Conservation (phyloP, 2,113 vertebrate species). For the Arizona elegans region DNA sequence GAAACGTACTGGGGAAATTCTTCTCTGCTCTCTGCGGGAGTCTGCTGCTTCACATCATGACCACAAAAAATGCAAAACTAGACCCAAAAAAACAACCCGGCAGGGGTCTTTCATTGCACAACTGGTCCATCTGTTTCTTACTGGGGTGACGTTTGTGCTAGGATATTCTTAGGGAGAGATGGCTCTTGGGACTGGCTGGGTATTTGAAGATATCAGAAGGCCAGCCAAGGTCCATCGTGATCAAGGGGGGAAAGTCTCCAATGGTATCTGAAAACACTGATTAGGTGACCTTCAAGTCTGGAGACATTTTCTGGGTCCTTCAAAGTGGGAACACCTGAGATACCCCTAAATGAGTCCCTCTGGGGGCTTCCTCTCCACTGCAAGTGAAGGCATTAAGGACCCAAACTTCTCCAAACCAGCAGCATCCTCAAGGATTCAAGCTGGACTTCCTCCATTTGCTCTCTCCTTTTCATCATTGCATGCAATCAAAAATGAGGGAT, state of each 20-base stretch:
- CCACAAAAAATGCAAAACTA: not conserved
- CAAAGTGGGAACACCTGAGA: not conserved
- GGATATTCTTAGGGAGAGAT: too few species aligned
- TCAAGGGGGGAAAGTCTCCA: not conserved
- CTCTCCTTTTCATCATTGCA: not conserved
- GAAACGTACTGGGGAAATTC: not conserved
- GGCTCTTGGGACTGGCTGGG: too few species aligned
- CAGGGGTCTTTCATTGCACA: not conserved
- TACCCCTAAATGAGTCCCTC: not conserved
- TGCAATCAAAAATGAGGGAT: not conserved
- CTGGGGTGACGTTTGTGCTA: not conserved
- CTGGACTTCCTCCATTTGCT: not conserved
- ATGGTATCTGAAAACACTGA: not conserved
- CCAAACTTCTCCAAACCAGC: not conserved
- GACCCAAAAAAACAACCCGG: not conserved
- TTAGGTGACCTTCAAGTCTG: not conserved
- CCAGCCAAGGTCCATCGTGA: not conserved
- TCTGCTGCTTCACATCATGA: slow-evolving; percentile 3
- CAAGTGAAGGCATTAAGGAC: not conserved
- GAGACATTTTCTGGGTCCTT: not conserved
- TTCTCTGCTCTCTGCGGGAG: not conserved
- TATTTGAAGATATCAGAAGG: not conserved
- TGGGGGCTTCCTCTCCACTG: not conserved
- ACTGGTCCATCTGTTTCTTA: not conserved
- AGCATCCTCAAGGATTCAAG: not conserved